A percentile compares a stretch with the other conserved stretches of the same genome.
Conservation (phyloP, 2,888 invertebrate species). For the Phlogophora meticulosa region DNA sequence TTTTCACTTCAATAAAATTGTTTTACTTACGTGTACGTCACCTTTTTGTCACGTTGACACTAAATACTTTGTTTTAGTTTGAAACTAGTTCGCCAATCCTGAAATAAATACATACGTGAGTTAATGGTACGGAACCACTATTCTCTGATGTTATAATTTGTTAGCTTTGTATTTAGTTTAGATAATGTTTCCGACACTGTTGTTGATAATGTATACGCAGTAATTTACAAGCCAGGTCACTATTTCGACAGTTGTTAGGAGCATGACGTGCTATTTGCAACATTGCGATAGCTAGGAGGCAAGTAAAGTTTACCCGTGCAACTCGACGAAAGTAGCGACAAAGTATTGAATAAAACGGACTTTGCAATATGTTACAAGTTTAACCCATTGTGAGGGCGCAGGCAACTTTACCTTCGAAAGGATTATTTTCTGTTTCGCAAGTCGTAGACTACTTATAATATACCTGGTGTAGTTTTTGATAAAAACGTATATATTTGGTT, state of each 20-base stretch:
- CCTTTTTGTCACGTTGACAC: no score
- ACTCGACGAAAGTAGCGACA: conserved; percentile 47
- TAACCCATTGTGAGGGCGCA: conserved; percentile 50
- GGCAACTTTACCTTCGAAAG: conserved; percentile 36
- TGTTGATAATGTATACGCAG: not conserved
- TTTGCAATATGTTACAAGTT: conserved; percentile 55
- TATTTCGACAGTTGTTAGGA: conserved; percentile 18
- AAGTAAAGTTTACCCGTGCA: conserved; percentile 35
- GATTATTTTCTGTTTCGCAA: conserved; percentile 9
- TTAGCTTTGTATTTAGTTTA: not conserved
- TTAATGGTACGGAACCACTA: not conserved
- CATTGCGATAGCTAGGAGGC: conserved; percentile 15
- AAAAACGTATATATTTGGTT: no score
- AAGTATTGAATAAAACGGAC: conserved; percentile 70
- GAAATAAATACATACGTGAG: not conserved
- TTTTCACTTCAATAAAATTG: no score
- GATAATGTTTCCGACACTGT: not conserved
- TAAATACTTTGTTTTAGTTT: not conserved
- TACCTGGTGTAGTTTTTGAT: not conserved
- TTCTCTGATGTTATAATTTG: not conserved
- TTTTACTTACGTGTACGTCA: not conserved
- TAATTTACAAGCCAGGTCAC: conserved; percentile 7
- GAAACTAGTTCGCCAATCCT: not conserved
- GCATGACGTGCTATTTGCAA: conserved; percentile 20
- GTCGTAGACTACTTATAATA: not conserved